A percentile compares a stretch with the other conserved stretches of the same genome.
Conservation (phyloP, 1,140 invertebrate genomes). For the Himalopsyche phryganea region DNA sequence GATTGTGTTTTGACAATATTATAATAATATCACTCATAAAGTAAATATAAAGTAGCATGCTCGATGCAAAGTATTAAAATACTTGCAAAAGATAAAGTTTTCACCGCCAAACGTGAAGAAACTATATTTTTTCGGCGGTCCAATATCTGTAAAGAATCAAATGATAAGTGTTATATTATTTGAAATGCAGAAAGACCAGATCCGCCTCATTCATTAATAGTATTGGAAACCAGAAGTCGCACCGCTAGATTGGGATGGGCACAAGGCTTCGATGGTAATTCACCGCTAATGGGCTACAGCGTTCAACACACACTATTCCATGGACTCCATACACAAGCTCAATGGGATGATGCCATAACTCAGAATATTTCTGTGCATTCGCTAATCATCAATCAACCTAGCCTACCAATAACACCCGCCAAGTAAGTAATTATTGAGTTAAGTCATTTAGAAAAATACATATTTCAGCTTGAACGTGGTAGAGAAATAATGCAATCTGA, state of each 20-base stretch:
- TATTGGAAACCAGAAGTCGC: slow-evolving; percentile 66
- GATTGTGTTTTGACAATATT: too few species aligned
- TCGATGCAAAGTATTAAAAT: too few species aligned
- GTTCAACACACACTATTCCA: slow-evolving; percentile 58
- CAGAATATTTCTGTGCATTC: slow-evolving; percentile 46
- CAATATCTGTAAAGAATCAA: too few species aligned
- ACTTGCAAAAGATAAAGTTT: too few species aligned
- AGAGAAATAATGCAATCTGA: too few species aligned
- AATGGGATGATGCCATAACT: slow-evolving; percentile 44
- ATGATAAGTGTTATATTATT: too few species aligned
- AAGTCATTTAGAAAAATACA: too few species aligned
- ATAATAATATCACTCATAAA: too few species aligned
- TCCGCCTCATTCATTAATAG: slow-evolving; percentile 62
- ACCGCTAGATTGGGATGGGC: slow-evolving; percentile 71
- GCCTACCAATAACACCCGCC: not conserved
- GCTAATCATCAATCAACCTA: slow-evolving; percentile 11
- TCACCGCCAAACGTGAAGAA: too few species aligned
- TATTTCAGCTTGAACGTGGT: too few species aligned
- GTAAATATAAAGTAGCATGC: too few species aligned
- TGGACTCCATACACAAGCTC: slow-evolving; percentile 43
- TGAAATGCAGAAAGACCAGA: slow-evolving; percentile 69
- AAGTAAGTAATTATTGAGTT: slow-evolving; percentile 9
- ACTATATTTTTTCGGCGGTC: too few species aligned
- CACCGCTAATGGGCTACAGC: slow-evolving; percentile 68
- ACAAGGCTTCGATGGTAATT: slow-evolving; percentile 79